phyloP scores from a whole-genome alignment of 2,797 vertebrate species.

The Macroramphosus scolopax region DNA sequence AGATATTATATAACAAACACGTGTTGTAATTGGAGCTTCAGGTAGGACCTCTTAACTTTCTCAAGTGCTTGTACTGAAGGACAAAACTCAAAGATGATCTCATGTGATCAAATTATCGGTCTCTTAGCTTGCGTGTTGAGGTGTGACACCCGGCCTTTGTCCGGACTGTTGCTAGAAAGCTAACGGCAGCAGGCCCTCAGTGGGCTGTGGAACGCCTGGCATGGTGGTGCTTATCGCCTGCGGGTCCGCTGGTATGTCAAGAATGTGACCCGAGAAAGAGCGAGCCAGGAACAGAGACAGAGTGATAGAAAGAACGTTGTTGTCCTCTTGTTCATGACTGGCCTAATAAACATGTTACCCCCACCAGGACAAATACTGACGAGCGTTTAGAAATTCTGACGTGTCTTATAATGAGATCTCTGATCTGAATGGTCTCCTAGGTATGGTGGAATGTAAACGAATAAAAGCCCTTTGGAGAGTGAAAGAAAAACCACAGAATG shows the following conservation, averaged over 20 bases:
- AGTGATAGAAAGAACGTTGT: constrained; percentile 36
- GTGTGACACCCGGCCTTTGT: constrained; percentile 64
- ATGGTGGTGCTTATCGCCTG: constrained; percentile 69
- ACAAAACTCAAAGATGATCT: neutral
- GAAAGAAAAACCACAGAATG: constrained; percentile 42
- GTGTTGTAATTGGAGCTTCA: too few species aligned
- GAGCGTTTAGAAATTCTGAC: constrained; percentile 16
- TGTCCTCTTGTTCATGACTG: constrained; percentile 45
- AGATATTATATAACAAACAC: too few species aligned
- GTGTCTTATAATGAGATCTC: constrained; percentile 20
- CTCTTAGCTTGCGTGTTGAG: too few species aligned
- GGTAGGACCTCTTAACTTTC: too few species aligned
- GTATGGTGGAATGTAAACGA: constrained; percentile 35
- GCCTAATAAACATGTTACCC: constrained; percentile 47
- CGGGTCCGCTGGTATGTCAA: constrained; percentile 62
- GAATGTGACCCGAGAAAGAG: constrained; percentile 69
- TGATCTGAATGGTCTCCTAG: constrained; percentile 31
- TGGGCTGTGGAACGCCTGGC: constrained; percentile 74
- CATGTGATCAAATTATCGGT: constrained; percentile 1
- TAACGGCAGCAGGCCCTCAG: constrained; percentile 65
- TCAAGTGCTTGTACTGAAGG: too few species aligned
- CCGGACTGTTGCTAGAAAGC: constrained; percentile 63
- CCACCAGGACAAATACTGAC: constrained; percentile 20
- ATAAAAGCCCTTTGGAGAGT: constrained; percentile 30
- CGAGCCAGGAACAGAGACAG: constrained; percentile 40